phyloP scores from a whole-genome alignment of 2,888 invertebrate species.

The Hemicrepidius hirtus region DNA sequence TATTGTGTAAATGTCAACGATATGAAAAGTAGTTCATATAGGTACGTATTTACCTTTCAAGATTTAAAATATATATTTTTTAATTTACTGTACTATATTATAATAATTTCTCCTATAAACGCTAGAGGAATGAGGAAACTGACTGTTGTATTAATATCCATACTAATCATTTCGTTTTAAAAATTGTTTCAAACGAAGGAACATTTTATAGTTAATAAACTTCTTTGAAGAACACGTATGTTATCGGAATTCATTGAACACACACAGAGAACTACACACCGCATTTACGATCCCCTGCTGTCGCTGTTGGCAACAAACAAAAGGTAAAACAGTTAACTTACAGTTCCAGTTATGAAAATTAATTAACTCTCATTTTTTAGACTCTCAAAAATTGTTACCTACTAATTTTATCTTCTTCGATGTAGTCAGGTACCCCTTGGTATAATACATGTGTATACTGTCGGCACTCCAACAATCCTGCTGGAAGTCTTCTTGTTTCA shows the following conservation, averaged over 20 bases:
- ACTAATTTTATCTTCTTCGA: conserved; percentile 47
- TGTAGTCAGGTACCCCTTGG: conserved; percentile 53
- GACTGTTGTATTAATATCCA: no score
- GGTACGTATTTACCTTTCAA: no score
- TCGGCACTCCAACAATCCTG: conserved; percentile 49
- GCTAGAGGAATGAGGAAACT: no score
- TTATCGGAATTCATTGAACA: background rate
- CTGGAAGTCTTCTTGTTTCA: conserved; percentile 37
- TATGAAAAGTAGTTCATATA: no score
- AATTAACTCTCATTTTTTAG: conserved; percentile 47
- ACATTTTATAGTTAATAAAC: background rate
- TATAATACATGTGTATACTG: conserved; percentile 53
- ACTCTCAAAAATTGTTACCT: conserved; percentile 47
- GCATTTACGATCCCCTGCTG: conserved; percentile 4
- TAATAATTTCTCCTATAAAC: no score
- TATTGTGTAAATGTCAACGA: no score
- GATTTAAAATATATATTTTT: no score
- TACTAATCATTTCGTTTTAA: no score
- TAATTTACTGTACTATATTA: no score
- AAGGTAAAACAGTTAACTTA: conserved; percentile 7
- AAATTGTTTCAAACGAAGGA: no score
- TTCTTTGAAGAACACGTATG: background rate
- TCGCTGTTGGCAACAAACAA: background rate
- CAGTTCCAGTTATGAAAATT: conserved; percentile 34
- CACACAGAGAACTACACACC: conserved; percentile 12